Conservation (phyloP, 2,797 vertebrate genomes). For the Gorsachius magnificus region DNA sequence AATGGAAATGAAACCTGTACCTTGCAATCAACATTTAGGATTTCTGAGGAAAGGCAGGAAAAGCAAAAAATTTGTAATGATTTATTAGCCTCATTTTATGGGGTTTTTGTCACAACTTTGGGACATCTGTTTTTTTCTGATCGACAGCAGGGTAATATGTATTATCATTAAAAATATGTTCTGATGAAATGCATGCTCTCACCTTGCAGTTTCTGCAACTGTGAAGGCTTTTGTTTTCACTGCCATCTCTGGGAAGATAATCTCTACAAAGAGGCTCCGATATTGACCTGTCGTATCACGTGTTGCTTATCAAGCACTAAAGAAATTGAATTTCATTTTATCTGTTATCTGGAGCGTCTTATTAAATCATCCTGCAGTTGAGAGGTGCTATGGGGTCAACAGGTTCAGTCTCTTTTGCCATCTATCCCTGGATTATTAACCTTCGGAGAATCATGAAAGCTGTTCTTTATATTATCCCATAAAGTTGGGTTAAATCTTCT, state of each 20-base stretch:
- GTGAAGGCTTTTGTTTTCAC: constrained; percentile 65
- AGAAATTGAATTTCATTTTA: constrained; percentile 70
- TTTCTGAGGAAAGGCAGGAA: constrained; percentile 58
- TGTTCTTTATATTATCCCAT: constrained; percentile 42
- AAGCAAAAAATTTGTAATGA: constrained; percentile 52
- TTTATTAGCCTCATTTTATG: constrained; percentile 72
- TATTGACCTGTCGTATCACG: constrained; percentile 59
- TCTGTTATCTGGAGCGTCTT: constrained; percentile 56
- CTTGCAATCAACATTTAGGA: constrained; percentile 31
- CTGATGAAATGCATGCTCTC: constrained; percentile 69
- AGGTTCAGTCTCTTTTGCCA: constrained; percentile 32
- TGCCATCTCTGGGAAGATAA: constrained; percentile 62
- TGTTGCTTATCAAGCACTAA: constrained; percentile 63
- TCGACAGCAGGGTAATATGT: constrained; percentile 83
- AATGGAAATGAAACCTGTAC: constrained; percentile 48
- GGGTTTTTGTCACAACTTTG: constrained; percentile 58
- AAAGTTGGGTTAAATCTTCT: constrained; percentile 38
- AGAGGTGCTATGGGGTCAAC: constrained; percentile 47
- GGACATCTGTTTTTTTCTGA: constrained; percentile 69
- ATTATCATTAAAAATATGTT: constrained; percentile 80
- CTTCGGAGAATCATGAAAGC: constrained; percentile 45
- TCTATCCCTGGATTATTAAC: constrained; percentile 56
- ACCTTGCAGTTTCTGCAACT: constrained; percentile 64
- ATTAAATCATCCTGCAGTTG: constrained; percentile 67
- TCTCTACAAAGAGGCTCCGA: constrained; percentile 41